A percentile compares a stretch with the other conserved stretches of the same genome.
Evolutionary conservation across 2,888 invertebrate species (phyloP).

Genomic region (Salticus scenicus): DNA sequence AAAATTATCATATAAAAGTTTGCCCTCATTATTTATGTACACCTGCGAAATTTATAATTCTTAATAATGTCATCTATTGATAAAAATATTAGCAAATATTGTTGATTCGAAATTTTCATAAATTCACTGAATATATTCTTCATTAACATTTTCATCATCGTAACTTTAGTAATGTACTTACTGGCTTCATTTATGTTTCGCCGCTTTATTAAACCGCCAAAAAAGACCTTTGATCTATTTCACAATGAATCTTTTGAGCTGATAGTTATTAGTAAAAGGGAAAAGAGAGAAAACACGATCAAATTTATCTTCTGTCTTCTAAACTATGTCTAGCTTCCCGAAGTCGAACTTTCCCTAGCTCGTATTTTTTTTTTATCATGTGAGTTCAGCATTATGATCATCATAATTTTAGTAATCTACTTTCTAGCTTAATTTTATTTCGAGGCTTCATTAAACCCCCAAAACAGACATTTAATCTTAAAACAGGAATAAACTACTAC

Average conservation of each 20-base stretch:
- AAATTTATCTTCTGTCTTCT: background rate
- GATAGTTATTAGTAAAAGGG: background rate
- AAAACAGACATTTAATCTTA: background rate
- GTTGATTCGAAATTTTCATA: no score
- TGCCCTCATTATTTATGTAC: no score
- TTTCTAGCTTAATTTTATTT: background rate
- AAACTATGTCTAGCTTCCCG: background rate
- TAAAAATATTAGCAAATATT: no score
- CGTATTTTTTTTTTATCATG: no score
- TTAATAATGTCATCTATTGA: no score
- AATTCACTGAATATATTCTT: no score
- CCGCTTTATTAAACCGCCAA: background rate
- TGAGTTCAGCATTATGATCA: background rate
- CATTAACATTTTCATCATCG: background rate
- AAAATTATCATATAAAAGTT: no score
- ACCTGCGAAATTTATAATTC: no score
- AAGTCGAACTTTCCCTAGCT: slow-evolving; percentile 2
- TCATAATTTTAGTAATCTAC: background rate
- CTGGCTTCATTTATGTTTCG: background rate
- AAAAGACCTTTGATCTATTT: background rate
- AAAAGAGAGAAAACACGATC: background rate
- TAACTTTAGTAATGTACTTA: background rate
- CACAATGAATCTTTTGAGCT: background rate
- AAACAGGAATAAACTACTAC: no score
- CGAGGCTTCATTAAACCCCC: background rate